Percentiles rank a stretch among this genome's conserved stretches.
These are phyloP conservation scores for Philopotamus ludificatus DNA, from an alignment of 1,140 invertebrate genomes.

Conservation along the genomic window DNA sequence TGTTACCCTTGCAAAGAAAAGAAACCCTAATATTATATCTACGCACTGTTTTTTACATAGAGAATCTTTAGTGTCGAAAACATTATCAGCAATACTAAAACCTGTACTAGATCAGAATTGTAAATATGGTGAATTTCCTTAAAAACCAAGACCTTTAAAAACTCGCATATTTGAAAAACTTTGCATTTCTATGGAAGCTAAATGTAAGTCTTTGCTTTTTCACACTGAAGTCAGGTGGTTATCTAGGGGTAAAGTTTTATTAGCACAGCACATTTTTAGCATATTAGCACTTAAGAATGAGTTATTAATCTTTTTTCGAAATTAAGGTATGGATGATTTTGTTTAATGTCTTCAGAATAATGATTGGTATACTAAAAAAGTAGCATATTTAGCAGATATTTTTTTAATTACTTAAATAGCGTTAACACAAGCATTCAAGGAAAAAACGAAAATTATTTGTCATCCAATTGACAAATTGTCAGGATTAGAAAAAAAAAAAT, in stretches of 20 bases:
- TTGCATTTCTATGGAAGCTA: constrained; percentile 9
- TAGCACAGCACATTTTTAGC: too few relatives aligned
- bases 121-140: constrained; percentile 29
- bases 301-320: neutral
- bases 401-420: neutral
- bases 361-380: neutral
- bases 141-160: constrained; percentile 26
- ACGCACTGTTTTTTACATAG: constrained; percentile 27
- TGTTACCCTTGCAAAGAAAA: constrained; percentile 9
- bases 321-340: neutral
- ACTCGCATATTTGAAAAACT: constrained; percentile 14
- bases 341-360: neutral
- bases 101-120: constrained; percentile 29
- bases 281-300: neutral
- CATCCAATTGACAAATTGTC: neutral
- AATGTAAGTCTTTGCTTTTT: neutral
- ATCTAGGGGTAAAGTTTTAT: neutral
- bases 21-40: constrained; percentile 21
- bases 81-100: constrained; percentile 10
- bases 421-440: neutral
- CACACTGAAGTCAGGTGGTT: neutral
- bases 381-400: too few relatives aligned
- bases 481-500: too few relatives aligned
- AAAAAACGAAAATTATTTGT: neutral
- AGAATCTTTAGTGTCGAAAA: constrained; percentile 20